Evolutionary conservation across 2,888 invertebrate species (phyloP), one percentile per base, ranked within the genome.

Genomic region (Oscheius onirici): DNA sequence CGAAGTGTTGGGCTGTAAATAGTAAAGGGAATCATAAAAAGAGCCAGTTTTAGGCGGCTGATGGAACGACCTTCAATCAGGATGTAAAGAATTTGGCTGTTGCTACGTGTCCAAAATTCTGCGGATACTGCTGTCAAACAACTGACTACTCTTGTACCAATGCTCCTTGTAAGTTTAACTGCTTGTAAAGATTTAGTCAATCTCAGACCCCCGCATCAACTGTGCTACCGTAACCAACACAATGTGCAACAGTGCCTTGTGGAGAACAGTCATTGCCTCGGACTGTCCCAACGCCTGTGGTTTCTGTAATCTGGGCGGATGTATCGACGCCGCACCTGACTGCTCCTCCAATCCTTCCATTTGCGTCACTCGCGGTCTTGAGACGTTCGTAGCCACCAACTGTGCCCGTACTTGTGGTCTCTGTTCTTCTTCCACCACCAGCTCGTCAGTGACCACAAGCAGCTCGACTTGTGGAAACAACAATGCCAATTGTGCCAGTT

Each of bases 311-410:
- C 26, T 41, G 0, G 68, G 68, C 57, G 68, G 68, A 43, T 68
- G 68, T 3, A 49, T 68, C 41, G 68, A 68, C 28, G 58, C 44
- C n/a, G 68, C 68, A 26, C 43, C 57, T 22, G 58, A 57, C 22
- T 68, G 68, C 13, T 24, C 24, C 22, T 24, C 28, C 13, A 41
- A 68, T 11, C 57, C 57, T 13, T 24, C 57, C 34, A 58, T 68
- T 28, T 68, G 68, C 17, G 8, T 40, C 22, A 58, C 17, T 41
- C 20, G 20, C 3, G 34, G 40, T 11, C 20, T 58, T 8, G 58
- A 34, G 15, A 13, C 40, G 5, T 57, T 57, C 17, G 40, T 40
- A n/a, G 34, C 34, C 0, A 15, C 34, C n/a, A 58, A 58, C 13
- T 58, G 58, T 41, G n/a, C 40, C 20, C 11, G 58, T 5, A 58